phyloP scores from a whole-genome alignment of 2,113 vertebrate species.

The Ctenomys sociabilis region DNA sequence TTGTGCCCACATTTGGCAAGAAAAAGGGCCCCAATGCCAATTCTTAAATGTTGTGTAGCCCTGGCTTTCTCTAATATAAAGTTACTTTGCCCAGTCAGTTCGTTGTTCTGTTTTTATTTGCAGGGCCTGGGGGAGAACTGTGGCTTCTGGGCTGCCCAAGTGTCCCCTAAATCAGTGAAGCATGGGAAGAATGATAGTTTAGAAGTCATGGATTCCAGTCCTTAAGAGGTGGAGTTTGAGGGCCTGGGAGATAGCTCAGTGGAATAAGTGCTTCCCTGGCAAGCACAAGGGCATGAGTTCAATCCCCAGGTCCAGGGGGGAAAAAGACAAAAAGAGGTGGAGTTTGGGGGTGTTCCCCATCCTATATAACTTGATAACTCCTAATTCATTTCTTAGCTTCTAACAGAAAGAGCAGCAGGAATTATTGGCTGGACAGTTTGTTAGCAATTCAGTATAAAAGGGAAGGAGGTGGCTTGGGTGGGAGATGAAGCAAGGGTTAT shows the following conservation, averaged over 20 bases:
- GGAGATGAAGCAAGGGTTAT: background rate
- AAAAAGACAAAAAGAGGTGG: too few relatives aligned
- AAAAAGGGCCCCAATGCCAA: constrained; percentile 88
- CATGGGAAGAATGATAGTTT: fast-evolving
- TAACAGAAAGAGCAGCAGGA: background rate
- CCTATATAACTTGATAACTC: background rate
- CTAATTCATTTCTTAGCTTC: background rate
- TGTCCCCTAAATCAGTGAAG: background rate
- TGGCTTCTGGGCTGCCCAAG: background rate
- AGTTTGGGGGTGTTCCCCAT: background rate
- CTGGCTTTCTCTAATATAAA: constrained; percentile 76
- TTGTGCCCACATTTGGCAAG: constrained; percentile 87
- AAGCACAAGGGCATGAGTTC: too few relatives aligned
- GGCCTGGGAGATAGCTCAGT: too few relatives aligned
- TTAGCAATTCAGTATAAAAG: background rate
- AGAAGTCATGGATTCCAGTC: background rate
- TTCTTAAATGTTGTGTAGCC: constrained; percentile 78
- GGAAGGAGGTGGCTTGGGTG: background rate
- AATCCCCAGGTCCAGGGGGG: too few relatives aligned
- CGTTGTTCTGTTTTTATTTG: background rate
- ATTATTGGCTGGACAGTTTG: background rate
- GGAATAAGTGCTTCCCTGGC: too few relatives aligned
- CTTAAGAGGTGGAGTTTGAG: background rate
- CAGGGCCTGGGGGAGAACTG: fast-evolving
- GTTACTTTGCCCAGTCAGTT: background rate